Evolutionary conservation across 2,113 vertebrate species (phyloP).

Genomic region (Haliaeetus leucogaster): DNA sequence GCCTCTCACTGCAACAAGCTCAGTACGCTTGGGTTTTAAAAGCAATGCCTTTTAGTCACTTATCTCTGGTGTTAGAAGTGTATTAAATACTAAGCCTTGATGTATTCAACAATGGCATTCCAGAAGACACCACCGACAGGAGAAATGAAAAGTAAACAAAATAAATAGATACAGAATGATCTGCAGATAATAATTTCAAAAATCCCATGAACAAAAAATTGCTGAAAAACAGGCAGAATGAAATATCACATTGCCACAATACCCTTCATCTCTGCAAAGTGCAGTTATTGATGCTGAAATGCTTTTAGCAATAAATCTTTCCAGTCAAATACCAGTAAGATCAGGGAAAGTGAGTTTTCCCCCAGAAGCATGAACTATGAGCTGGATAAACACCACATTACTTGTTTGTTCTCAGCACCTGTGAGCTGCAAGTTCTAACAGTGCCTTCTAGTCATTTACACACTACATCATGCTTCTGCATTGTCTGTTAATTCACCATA

Average conservation of each 20-base stretch:
- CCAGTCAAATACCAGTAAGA: not conserved
- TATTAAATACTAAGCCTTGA: not conserved
- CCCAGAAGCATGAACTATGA: not conserved
- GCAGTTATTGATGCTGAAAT: not conserved
- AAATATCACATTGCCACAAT: not conserved
- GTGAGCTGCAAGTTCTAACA: not conserved
- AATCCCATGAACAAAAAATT: not conserved
- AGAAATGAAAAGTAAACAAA: not conserved
- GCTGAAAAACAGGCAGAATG: not conserved
- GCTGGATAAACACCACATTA: not conserved
- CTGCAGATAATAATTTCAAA: not conserved
- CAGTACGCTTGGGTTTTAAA: not conserved
- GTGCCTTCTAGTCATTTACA: not conserved
- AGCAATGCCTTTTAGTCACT: not conserved
- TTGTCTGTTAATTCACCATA: not conserved
- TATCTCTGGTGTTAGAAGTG: not conserved
- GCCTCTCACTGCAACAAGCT: not conserved
- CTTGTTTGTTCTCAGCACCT: not conserved
- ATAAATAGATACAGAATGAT: not conserved
- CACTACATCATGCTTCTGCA: not conserved
- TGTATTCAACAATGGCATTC: not conserved
- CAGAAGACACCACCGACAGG: not conserved
- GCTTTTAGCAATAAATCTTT: not conserved
- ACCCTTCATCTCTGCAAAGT: not conserved
- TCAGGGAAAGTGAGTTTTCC: not conserved